Conservation (phyloP, 1,140 invertebrate genomes). For the Apocrypta bakeri region DNA sequence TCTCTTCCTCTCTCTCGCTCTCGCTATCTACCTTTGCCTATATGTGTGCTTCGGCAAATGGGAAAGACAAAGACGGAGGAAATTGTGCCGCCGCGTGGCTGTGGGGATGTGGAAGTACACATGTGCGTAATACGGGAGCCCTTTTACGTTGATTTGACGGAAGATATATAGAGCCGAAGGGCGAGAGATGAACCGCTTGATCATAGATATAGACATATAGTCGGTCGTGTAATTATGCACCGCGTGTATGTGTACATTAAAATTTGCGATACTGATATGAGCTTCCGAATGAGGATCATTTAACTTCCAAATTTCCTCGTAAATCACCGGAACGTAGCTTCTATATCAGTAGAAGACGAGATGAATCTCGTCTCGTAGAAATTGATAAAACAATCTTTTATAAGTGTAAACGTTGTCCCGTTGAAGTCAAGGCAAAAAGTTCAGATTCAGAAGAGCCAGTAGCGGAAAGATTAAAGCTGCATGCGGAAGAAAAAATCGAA, state of each 20-base stretch:
- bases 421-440: too few relatives aligned
- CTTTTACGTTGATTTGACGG: conserved; percentile 17
- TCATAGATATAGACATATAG: background rate
- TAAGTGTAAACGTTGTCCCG: background rate
- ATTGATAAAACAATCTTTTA: too few relatives aligned
- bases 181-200: background rate
- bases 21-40: background rate
- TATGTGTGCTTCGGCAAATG: background rate
- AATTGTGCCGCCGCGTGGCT: background rate
- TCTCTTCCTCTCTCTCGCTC: background rate
- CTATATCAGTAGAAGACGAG: too few relatives aligned
- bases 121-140: background rate
- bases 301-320: too few relatives aligned
- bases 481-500: background rate
- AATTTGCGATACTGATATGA: too few relatives aligned
- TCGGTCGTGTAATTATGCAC: background rate
- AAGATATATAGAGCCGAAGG: background rate
- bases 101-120: background rate
- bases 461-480: background rate
- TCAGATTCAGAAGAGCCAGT: too few relatives aligned
- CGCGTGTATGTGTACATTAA: too few relatives aligned
- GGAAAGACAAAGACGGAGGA: background rate
- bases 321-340: too few relatives aligned
- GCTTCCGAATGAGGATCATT: too few relatives aligned
- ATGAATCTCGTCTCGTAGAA: too few relatives aligned